Conservation (phyloP, 2,797 vertebrate species). For the Sciurus carolinensis region DNA sequence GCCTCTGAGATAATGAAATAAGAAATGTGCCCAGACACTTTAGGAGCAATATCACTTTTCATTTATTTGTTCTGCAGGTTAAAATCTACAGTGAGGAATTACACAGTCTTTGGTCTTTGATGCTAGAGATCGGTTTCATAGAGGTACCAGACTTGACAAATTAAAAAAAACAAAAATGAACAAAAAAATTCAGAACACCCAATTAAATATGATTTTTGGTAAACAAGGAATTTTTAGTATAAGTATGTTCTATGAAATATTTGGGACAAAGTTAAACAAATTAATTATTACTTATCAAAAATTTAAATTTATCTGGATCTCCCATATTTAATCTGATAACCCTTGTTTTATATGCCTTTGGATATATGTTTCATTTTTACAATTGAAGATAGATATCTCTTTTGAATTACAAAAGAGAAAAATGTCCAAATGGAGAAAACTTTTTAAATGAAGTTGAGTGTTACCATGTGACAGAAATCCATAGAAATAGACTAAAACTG, state of each 20-base stretch:
- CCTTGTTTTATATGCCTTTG: neutral
- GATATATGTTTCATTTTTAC: neutral
- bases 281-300: neutral
- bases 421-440: neutral
- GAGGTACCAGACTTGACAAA: neutral
- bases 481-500: neutral
- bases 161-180: neutral
- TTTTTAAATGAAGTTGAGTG: slow-evolving; percentile 1
- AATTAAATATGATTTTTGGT: neutral
- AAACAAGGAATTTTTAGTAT: neutral
- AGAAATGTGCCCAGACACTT: neutral
- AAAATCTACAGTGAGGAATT: neutral
- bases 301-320: neutral
- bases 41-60: neutral
- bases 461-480: neutral
- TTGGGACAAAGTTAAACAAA: neutral
- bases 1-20: neutral
- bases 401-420: neutral
- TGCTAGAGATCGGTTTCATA: neutral
- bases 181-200: neutral
- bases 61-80: neutral
- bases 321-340: neutral
- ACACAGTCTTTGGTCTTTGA: neutral
- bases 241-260: neutral
- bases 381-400: neutral